A percentile compares a stretch with the other conserved stretches of the same genome.
Conservation (phyloP, 2,797 vertebrate species). For the Adelosebastes latens region DNA sequence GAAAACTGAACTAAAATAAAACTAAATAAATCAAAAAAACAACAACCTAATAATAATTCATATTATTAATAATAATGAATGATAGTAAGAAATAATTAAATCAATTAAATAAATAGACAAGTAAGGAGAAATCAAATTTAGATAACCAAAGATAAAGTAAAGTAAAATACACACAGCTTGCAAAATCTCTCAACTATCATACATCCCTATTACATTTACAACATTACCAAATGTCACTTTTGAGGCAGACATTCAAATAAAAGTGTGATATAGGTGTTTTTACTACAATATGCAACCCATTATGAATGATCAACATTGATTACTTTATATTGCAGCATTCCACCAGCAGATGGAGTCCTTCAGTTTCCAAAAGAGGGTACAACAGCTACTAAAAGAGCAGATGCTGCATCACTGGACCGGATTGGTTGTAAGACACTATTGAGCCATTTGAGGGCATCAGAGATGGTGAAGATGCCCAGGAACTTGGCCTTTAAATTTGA, state of each 20-base stretch:
- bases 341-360: constrained; percentile 65
- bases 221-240: not conserved
- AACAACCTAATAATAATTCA: too few species aligned
- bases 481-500: not conserved
- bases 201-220: not conserved
- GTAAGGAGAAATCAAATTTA: too few species aligned
- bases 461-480: not conserved
- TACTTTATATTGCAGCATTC: not conserved
- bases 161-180: not conserved
- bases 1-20: too few species aligned
- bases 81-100: too few species aligned
- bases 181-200: not conserved
- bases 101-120: too few species aligned
- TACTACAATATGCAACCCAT: not conserved
- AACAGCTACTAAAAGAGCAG: not conserved
- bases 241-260: not conserved
- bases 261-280: not conserved
- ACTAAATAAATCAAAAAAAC: too few species aligned
- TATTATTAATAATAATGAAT: too few species aligned
- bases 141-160: too few species aligned
- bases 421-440: not conserved
- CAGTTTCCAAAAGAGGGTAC: not conserved
- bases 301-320: not conserved
- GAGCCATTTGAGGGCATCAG: not conserved
- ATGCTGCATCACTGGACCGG: not conserved